These are phyloP conservation scores for Tyria jacobaeae DNA, from an alignment of 2,888 invertebrate species.

Conservation along the genomic window DNA sequence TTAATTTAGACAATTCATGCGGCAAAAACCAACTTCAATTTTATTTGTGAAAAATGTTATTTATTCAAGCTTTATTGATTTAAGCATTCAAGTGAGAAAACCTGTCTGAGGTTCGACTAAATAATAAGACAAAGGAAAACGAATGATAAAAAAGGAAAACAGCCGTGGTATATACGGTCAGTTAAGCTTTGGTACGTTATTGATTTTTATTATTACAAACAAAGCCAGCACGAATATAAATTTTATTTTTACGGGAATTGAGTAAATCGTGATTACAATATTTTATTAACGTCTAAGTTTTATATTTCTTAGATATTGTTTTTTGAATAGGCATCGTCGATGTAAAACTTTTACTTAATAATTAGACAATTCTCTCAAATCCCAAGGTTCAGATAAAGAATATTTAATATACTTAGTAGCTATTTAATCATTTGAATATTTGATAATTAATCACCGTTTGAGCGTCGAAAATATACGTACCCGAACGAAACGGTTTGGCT, in stretches of 20 bases:
- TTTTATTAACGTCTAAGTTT: conserved; percentile 7
- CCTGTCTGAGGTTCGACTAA: conserved; percentile 51
- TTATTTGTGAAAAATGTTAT: conserved; percentile 27
- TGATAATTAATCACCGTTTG: not conserved
- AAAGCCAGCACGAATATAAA: conserved; percentile 30
- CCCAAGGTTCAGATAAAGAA: not conserved
- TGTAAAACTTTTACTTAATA: conserved; percentile 4
- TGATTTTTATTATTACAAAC: conserved; percentile 52
- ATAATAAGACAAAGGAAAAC: conserved; percentile 58
- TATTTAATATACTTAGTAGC: not conserved
- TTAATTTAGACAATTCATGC: conserved; percentile 6
- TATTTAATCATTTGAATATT: not conserved
- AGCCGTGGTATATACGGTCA: conserved; percentile 56
- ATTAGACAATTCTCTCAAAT: not conserved
- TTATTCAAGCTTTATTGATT: conserved; percentile 43
- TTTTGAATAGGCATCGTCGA: not conserved
- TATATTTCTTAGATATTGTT: conserved; percentile 7
- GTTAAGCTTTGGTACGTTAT: conserved; percentile 59
- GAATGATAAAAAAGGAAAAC: conserved; percentile 53
- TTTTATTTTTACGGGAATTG: conserved; percentile 15
- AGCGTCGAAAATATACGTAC: not conserved
- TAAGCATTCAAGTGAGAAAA: conserved; percentile 38
- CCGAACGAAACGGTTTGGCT: too few relatives aligned
- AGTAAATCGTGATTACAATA: conserved; percentile 3
- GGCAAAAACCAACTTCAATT: conserved; percentile 15